A percentile compares a stretch with the other conserved stretches of the same genome.
Conservation (phyloP, 2,113 vertebrate species). For the Entelurus aequoreus region DNA sequence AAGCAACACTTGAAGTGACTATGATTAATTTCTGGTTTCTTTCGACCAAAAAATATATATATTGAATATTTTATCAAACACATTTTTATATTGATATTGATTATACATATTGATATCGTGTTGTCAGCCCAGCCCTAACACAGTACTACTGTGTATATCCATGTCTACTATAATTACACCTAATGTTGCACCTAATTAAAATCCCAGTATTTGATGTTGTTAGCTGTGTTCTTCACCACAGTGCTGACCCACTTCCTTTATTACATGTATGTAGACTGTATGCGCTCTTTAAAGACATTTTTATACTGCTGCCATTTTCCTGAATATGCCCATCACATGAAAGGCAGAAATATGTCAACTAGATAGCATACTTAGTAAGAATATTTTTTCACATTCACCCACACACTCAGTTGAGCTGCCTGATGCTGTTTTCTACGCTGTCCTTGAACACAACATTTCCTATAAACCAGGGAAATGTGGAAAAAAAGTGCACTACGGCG, state of each 20-base stretch:
- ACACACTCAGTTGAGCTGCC: constrained; percentile 12
- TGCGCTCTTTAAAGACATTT: constrained; percentile 17
- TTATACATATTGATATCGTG: too few relatives aligned
- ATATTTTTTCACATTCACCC: constrained; percentile 27
- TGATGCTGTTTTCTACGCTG: constrained; percentile 10
- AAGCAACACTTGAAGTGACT: too few relatives aligned
- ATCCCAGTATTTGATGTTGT: constrained; percentile 9
- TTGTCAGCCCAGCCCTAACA: too few relatives aligned
- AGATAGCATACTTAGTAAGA: constrained; percentile 3
- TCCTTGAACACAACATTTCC: neutral
- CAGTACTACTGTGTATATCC: neutral
- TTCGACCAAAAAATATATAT: too few relatives aligned
- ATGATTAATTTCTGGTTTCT: too few relatives aligned
- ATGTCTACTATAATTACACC: too few relatives aligned
- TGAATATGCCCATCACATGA: neutral
- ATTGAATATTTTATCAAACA: too few relatives aligned
- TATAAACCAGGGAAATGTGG: constrained; percentile 11
- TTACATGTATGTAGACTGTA: constrained; percentile 10
- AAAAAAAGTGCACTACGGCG: constrained; percentile 3
- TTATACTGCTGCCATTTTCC: constrained; percentile 9
- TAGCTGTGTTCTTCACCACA: constrained; percentile 1
- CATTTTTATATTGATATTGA: too few relatives aligned
- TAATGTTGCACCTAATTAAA: constrained; percentile 13
- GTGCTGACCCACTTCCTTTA: constrained; percentile 4
- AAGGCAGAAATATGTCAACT: neutral